Base-by-base conservation (phyloP, 2,113 vertebrate genomes). In the Sebastes fasciatus region DNA sequence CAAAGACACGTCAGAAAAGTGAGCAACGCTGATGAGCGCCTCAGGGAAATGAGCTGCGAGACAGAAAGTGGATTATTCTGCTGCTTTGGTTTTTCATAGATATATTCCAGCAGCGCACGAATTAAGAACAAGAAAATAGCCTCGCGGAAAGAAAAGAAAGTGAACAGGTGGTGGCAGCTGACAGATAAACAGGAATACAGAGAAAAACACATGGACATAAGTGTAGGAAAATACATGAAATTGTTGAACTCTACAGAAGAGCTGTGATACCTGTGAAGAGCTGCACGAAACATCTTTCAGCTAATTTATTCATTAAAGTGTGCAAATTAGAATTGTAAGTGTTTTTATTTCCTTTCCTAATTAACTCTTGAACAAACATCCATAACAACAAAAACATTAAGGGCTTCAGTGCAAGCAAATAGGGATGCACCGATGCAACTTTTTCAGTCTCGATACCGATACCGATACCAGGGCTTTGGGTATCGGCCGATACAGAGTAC, bases 61-160 rank as follows among this genome's bases (percentile, higher is more conserved):
- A 80, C 76, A 78, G 82, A 66, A 52, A 74, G 57, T 69, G 61
- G 83, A 88, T 88, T 90, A 84, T 65, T 54, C 71, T 65, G 52
- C 42, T 60, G 51, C 74, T 82, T 67, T 79, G 61, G 80, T 49
- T 58, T 80, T 79, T 84, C 46, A 85, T n/a, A 74, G 61, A 73
- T 55, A 64, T 16, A 46, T 64, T 63, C 40, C n/a, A 52, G 65
- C 67, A 60, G 55, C 2, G 11, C 26, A 57, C 40, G 77, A 71
- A 84, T 82, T 57, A 74, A 68, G 42, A 71, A 75, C 51, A 60
- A 66, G 66, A 40, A 82, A 57, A 63, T 1, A 51, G 34, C 11
- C 8, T 62, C 1, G 6, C 1, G 10, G 21, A 45, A 23, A 48
- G 5, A 42, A 55, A 12, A 23, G 6, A 48, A 12, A 68, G 54